These are phyloP conservation scores for Alligator mississippiensis DNA, from an alignment of 2,113 vertebrate genomes.

Conservation along the genomic window DNA sequence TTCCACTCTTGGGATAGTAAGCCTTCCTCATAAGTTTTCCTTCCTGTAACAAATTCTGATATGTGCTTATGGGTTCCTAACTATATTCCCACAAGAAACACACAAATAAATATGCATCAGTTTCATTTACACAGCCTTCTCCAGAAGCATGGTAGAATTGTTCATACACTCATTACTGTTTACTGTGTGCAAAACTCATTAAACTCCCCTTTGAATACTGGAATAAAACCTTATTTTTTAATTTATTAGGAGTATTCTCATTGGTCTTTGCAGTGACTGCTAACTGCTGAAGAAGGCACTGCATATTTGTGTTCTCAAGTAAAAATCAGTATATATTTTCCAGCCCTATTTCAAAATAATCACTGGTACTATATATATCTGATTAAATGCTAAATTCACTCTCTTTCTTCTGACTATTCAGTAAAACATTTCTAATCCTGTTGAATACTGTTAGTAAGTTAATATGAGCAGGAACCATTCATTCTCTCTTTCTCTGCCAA, in stretches of 20 bases:
- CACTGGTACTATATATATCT: not conserved
- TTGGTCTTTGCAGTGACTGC: constrained; percentile 43
- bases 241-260: constrained; percentile 61
- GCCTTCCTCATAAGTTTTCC: constrained; percentile 71
- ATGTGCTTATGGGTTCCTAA: constrained; percentile 75
- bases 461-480: not conserved
- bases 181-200: constrained; percentile 75
- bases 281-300: constrained; percentile 19
- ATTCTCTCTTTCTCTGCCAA: constrained; percentile 24
- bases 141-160: constrained; percentile 58
- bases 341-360: constrained; percentile 2
- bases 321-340: constrained; percentile 1
- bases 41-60: constrained; percentile 75
- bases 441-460: not conserved
- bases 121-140: constrained; percentile 78
- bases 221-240: constrained; percentile 65
- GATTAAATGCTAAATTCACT: not conserved
- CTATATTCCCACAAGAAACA: constrained; percentile 82
- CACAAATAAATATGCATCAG: constrained; percentile 83
- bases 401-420: not conserved
- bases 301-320: constrained; percentile 13
- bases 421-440: constrained; percentile 23
- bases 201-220: constrained; percentile 66
- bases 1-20: constrained; percentile 80
- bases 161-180: constrained; percentile 75